Percentiles rank a stretch among this genome's conserved stretches.
Conservation (phyloP, 2,113 vertebrate genomes). For the Phylloscopus whistleri region DNA sequence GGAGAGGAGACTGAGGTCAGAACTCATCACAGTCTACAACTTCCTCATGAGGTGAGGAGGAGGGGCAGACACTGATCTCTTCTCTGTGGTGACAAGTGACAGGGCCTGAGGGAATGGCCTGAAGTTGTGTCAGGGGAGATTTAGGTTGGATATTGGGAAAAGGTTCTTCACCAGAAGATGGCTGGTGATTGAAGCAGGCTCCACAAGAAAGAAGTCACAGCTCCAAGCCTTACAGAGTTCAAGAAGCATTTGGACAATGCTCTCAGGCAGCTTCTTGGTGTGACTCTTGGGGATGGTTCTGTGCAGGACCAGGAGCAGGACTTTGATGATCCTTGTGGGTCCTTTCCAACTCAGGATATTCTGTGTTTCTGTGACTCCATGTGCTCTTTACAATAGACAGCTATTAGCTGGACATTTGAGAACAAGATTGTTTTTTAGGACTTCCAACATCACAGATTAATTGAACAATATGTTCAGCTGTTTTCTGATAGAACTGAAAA, state of each 20-base stretch:
- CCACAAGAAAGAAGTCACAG: background rate
- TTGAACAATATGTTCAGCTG: background rate
- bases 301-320: background rate
- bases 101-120: rapidly evolving
- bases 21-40: background rate
- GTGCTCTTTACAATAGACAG: background rate
- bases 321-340: background rate
- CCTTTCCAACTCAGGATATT: background rate
- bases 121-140: too few species aligned
- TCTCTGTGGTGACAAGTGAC: background rate
- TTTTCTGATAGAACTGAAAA: background rate
- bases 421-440: background rate
- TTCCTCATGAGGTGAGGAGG: background rate
- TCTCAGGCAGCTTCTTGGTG: background rate
- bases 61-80: background rate
- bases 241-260: background rate
- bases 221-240: background rate
- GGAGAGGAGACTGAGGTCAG: background rate
- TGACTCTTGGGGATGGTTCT: background rate
- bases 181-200: background rate
- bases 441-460: background rate
- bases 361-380: background rate
- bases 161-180: background rate
- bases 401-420: background rate
- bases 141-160: background rate